These are phyloP conservation scores for Ptilorrhoa leucosticta DNA, from an alignment of 2,113 vertebrate species.

Conservation along the genomic window DNA sequence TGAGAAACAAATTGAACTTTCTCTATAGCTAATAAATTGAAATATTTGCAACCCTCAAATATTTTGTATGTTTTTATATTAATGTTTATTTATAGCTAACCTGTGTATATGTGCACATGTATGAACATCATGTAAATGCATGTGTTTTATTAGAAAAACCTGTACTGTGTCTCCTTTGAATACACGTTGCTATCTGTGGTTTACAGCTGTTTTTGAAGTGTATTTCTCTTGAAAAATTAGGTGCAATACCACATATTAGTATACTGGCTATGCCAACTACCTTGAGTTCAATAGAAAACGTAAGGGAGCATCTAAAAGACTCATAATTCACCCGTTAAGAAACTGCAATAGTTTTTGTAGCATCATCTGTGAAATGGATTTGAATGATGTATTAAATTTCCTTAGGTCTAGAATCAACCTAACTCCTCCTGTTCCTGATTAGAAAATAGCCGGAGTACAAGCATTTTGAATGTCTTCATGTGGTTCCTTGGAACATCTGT, in stretches of 20 bases:
- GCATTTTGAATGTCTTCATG: not conserved
- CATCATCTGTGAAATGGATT: not conserved
- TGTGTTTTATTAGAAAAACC: not conserved
- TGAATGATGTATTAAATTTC: not conserved
- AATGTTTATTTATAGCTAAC: not conserved
- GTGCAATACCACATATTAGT: not conserved
- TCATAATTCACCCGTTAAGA: not conserved
- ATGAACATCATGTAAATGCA: not conserved
- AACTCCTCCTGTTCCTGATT: not conserved
- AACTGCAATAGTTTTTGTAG: not conserved
- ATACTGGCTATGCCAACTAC: not conserved
- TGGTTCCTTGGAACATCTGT: not conserved
- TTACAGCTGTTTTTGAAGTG: not conserved
- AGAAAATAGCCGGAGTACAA: not conserved
- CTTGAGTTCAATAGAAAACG: not conserved
- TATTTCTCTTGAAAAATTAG: not conserved
- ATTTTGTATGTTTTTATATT: not conserved
- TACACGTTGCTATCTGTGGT: not conserved
- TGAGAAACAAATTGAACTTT: not conserved
- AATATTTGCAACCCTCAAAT: not conserved
- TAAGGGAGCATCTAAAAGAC: not conserved
- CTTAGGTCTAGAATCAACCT: not conserved
- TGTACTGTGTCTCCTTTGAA: not conserved
- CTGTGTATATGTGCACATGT: not conserved
- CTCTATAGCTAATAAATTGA: not conserved